Percentiles rank a stretch among this genome's conserved stretches.
These are phyloP conservation scores for Camponotus vicinus DNA, from an alignment of 1,140 invertebrate species.

Conservation along the genomic window DNA sequence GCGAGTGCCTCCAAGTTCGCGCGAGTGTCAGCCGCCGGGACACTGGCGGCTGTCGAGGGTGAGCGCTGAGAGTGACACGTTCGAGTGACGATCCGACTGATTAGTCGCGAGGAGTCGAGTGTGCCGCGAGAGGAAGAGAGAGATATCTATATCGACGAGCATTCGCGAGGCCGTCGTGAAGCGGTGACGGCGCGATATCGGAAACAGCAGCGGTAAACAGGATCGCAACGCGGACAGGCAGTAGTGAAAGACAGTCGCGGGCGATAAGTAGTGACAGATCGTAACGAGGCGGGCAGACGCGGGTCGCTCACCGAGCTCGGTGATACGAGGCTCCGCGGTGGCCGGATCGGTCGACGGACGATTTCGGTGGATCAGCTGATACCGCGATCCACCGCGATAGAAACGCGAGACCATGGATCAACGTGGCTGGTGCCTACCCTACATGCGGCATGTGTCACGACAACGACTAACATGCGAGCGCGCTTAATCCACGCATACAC, in stretches of 20 bases:
- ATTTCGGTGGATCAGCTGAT: constrained; percentile 45
- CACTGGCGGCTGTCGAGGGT: constrained; percentile 20
- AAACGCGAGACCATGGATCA: background rate
- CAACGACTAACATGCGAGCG: constrained; percentile 57
- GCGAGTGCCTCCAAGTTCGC: constrained; percentile 22
- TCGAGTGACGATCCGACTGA: constrained; percentile 22
- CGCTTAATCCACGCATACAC: constrained; percentile 55
- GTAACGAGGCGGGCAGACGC: background rate
- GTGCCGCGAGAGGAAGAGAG: background rate
- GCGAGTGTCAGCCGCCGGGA: constrained; percentile 36
- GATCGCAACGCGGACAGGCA: background rate
- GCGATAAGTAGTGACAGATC: constrained; percentile 23
- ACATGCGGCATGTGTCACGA: constrained; percentile 24
- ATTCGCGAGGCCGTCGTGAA: background rate
- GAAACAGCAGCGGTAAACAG: background rate
- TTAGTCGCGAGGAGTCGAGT: constrained; percentile 30
- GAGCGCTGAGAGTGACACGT: constrained; percentile 31
- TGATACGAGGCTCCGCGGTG: constrained; percentile 3
- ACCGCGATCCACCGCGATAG: constrained; percentile 2
- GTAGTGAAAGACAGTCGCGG: background rate
- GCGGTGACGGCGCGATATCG: background rate
- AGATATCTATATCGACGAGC: background rate
- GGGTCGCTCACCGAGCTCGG: background rate
- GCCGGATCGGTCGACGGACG: background rate
- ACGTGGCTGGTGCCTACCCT: background rate